Evolutionary conservation across 1,140 invertebrate genomes (phyloP), one percentile per base, ranked within the genome.

Genomic region (Hydropsyche tenuis): DNA sequence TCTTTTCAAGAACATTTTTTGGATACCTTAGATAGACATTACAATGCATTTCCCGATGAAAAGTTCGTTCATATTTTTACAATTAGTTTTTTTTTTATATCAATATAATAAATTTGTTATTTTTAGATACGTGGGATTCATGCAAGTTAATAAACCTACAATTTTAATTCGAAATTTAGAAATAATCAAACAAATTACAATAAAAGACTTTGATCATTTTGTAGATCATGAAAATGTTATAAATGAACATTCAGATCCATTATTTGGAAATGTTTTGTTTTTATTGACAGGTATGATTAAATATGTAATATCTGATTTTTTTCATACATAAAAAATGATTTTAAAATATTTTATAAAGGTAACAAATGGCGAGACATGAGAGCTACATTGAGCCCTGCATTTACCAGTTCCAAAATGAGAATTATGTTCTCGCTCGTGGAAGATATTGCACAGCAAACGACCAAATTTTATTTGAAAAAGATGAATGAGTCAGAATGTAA

Each of bases 121-220:
- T n/a, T n/a, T n/a, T 14, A 87, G 87, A 76, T 82, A 88, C 69
- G 79, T 83, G 0, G 88, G 85, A 1, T 80, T 84, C 20, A 89
- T 82, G 60, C 85, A 89, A 66, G 83, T 89, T 18, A 45, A 80
- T 0, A 82, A 80, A 1, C 88, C 88, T 0, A 75, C 82, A 1
- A 76, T 90, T 3, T 68, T 90, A 9, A 71, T 91, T 0, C 84
- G 85, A 43, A 89, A 91, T 80, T 86, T 86, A 0, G 88, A 91
- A 22, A 20, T 90, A 6, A 86, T 91, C 1, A 90, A 87, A 75
- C 80, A 82, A 37, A 84, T 91, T 1, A 83, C 84, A 0, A 82
- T 91, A 0, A 91, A 90, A 78, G 87, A 90, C 71, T 92, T 92
- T 74, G 88, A 91, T 4, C 80, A 89, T 77, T 92, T 91, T 71